Percentiles rank a stretch among this genome's conserved stretches.
Conservation (phyloP, 2,888 invertebrate species). For the Aleiodes leptofemur region DNA sequence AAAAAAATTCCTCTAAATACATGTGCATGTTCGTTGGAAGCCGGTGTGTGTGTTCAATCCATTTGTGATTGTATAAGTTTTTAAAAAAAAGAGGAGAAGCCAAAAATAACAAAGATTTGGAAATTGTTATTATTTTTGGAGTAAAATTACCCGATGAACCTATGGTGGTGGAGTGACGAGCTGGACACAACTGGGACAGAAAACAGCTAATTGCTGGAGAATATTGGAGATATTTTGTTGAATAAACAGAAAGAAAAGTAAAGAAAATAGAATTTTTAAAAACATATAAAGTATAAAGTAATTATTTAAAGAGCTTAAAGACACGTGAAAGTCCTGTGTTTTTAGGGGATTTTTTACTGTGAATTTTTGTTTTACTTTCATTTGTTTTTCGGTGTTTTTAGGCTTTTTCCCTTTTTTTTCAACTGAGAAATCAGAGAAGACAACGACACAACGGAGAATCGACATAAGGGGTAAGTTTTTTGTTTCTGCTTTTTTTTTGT, state of each 20-base stretch:
- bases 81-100: conserved; percentile 5
- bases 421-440: conserved; percentile 2
- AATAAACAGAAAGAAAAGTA: too few relatives aligned
- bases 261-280: not conserved
- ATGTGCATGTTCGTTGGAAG: conserved; percentile 27
- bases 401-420: conserved; percentile 23
- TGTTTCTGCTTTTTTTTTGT: not conserved
- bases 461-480: conserved; percentile 22
- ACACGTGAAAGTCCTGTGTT: not conserved
- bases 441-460: conserved; percentile 36
- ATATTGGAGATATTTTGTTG: conserved; percentile 18
- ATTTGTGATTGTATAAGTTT: conserved; percentile 22
- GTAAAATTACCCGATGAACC: conserved; percentile 55
- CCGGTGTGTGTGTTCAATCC: conserved; percentile 36
- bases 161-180: conserved; percentile 63
- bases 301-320: not conserved
- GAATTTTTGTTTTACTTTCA: not conserved
- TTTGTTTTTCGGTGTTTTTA: too few relatives aligned
- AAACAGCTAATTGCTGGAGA: conserved; percentile 61
- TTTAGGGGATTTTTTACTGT: not conserved
- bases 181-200: conserved; percentile 59
- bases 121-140: conserved; percentile 36
- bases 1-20: conserved; percentile 13
- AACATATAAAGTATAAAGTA: not conserved
- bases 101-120: conserved; percentile 23